Evolutionary conservation across 1,140 invertebrate species (phyloP).

Genomic region (Limonius californicus): DNA sequence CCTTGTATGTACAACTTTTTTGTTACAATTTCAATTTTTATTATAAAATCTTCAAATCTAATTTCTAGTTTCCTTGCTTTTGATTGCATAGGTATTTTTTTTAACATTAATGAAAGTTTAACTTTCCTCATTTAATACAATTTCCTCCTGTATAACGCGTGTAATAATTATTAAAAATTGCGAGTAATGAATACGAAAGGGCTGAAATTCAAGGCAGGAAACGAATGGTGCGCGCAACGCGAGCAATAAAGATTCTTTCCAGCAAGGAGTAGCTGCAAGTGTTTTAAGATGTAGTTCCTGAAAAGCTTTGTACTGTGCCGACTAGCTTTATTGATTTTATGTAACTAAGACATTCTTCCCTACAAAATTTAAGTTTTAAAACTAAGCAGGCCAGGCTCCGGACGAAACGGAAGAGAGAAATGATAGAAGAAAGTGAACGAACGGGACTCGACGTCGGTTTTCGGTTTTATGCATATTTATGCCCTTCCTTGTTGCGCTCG

Average conservation of each 20-base stretch:
- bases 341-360: slow-evolving; percentile 49
- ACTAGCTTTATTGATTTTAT: slow-evolving; percentile 45
- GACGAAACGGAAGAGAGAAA: slow-evolving; percentile 31
- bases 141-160: too few relatives aligned
- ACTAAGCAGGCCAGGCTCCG: slow-evolving; percentile 45
- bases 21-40: too few relatives aligned
- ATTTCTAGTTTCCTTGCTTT: too few relatives aligned
- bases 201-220: too few relatives aligned
- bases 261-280: slow-evolving; percentile 1
- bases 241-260: slow-evolving; percentile 32
- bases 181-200: not conserved
- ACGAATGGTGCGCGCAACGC: slow-evolving; percentile 39
- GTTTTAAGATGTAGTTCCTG: slow-evolving; percentile 13
- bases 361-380: slow-evolving; percentile 49
- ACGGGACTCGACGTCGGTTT: slow-evolving; percentile 3
- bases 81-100: too few relatives aligned
- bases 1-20: too few relatives aligned
- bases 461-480: too few relatives aligned
- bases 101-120: too few relatives aligned
- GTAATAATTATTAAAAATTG: too few relatives aligned
- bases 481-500: too few relatives aligned
- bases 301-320: slow-evolving; percentile 14
- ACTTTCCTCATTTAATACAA: too few relatives aligned
- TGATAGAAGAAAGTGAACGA: slow-evolving; percentile 43
- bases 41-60: too few relatives aligned